Evolutionary conservation across 2,797 vertebrate genomes (phyloP).

Genomic region (Iguana delicatissima): DNA sequence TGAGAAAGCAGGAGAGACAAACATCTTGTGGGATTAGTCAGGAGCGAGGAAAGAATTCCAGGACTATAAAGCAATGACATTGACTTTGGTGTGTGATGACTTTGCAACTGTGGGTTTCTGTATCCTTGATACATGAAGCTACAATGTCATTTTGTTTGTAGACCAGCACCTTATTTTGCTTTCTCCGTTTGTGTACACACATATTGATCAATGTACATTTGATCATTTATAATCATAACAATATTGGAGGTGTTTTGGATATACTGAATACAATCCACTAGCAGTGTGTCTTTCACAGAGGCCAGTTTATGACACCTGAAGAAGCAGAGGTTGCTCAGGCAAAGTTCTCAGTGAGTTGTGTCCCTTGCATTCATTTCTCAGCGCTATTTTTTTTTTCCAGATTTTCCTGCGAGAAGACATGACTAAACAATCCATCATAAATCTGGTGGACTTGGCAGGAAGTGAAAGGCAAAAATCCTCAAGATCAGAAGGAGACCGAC

Average conservation of each 20-base stretch:
- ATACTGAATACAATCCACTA: neutral
- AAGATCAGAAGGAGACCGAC: constrained; percentile 88
- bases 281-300: neutral
- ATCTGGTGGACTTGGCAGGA: constrained; percentile 90
- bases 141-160: neutral
- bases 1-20: neutral
- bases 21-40: neutral
- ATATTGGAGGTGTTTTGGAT: neutral
- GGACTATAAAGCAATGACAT: neutral
- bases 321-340: neutral
- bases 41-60: neutral
- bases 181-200: neutral
- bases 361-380: neutral
- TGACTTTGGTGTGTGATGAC: neutral
- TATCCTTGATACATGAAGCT: neutral
- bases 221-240: neutral
- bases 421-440: constrained; percentile 89
- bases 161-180: neutral
- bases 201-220: neutral
- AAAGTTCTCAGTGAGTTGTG: neutral
- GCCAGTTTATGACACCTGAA: neutral
- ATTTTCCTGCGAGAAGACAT: constrained; percentile 87
- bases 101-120: neutral
- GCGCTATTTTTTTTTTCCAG: constrained; percentile 67
- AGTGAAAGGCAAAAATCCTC: constrained; percentile 89